Evolutionary conservation across 35 echinoderm and acorn worm species (phyloP), one percentile per base, ranked within the genome.

Genomic region (Ptychodera flava): DNA sequence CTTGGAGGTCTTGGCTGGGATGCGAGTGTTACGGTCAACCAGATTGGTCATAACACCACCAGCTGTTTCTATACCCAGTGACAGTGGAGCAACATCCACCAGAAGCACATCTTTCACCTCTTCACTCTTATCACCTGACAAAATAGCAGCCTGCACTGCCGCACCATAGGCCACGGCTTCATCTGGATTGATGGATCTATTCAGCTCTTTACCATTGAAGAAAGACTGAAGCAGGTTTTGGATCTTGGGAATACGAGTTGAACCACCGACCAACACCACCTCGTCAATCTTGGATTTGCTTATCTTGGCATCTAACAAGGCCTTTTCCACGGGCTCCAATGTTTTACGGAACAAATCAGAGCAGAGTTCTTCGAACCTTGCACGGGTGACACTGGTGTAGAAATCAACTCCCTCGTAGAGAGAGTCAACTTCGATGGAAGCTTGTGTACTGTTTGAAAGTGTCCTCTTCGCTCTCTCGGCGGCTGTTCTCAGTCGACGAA

Each of bases 111-210:
- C 93, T 82, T 95, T 95, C 32, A 94, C 86, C n/a, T 31, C 83
- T 31, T 82, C 81, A 0, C 37, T 78, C n/a, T 82, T 83, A 80
- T 92, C 85, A 0, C 85, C 90, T 0, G 85, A 75, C 33, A 92
- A 45, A 31, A 88, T 88, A 0, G 85, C 90, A 16, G 90, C 85
- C 36, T 92, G 85, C 10, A 88, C 90, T 77, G 90, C 85, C 35
- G 79, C 45, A 64, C 45, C 45, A 64, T 64, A 64, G 6, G 45
- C 45, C 37, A 97, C 95, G 15, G 95, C 95, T 82, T 97, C 95
- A 89, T 97, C 92, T 80, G 92, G 95, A 53, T 97, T 97, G 76
- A 97, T 97, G 0, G 95, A 97, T 78, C 90, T 94, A 79, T 97
- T 97, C 22, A 64, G 22, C 22, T 64, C 45, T 64, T 64, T 64